These are phyloP conservation scores for Phrynosoma platyrhinos DNA, from an alignment of 2,113 vertebrate species.

Conservation along the genomic window DNA sequence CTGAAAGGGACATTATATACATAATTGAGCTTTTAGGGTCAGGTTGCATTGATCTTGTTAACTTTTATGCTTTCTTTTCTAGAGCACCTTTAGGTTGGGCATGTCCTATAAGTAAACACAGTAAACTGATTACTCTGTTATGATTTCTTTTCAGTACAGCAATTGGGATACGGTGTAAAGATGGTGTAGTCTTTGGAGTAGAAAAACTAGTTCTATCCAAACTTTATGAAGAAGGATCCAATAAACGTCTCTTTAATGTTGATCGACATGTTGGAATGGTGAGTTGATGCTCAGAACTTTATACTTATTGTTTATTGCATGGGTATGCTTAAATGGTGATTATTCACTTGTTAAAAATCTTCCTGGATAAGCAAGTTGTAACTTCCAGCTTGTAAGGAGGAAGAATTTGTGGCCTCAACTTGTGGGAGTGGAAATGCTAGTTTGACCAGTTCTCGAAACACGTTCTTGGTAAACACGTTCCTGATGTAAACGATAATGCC, in stretches of 20 bases:
- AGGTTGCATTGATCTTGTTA: not conserved
- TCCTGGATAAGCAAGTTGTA: not conserved
- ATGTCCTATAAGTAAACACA: not conserved
- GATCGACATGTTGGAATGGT: slow-evolving; percentile 98
- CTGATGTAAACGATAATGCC: not conserved
- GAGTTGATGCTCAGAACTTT: slow-evolving; percentile 53
- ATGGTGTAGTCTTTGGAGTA: slow-evolving; percentile 96
- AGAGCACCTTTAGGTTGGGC: not conserved
- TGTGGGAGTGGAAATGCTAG: not conserved
- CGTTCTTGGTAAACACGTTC: not conserved
- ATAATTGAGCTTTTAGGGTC: not conserved
- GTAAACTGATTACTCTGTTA: not conserved
- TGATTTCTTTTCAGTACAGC: slow-evolving; percentile 87
- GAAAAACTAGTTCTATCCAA: slow-evolving; percentile 98
- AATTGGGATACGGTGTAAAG: slow-evolving; percentile 95
- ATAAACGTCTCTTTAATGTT: slow-evolving; percentile 98
- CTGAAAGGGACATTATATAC: not conserved
- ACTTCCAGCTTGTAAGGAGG: not conserved
- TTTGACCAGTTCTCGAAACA: slow-evolving; percentile 5
- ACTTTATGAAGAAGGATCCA: slow-evolving; percentile 97
- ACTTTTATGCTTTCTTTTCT: not conserved
- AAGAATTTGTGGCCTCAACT: not conserved
- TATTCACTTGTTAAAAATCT: not conserved
- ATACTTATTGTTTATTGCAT: not conserved
- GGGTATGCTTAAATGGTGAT: not conserved